Conservation (phyloP, 2,888 invertebrate species). For the Agrochola macilenta region DNA sequence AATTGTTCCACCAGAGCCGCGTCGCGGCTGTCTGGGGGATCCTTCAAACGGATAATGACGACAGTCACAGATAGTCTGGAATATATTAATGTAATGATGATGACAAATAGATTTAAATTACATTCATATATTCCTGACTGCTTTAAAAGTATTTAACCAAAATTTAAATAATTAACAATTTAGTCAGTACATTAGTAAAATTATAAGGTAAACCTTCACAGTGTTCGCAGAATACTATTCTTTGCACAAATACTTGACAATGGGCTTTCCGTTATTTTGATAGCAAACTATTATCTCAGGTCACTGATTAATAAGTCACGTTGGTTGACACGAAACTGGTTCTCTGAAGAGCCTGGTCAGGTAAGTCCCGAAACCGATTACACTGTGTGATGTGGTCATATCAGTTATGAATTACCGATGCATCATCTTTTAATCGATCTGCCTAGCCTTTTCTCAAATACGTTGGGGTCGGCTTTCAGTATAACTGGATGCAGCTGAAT, state of each 20-base stretch:
- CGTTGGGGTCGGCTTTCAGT: neutral
- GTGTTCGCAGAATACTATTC: slow-evolving; percentile 32
- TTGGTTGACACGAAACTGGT: slow-evolving; percentile 13
- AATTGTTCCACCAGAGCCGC: too few species aligned
- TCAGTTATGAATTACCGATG: neutral
- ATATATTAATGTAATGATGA: neutral
- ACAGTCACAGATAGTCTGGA: neutral
- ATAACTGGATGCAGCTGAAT: neutral
- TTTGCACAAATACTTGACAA: slow-evolving; percentile 26
- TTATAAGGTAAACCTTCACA: slow-evolving; percentile 16
- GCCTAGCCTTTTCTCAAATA: neutral
- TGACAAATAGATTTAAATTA: neutral
- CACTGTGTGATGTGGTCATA: neutral
- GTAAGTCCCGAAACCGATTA: slow-evolving; percentile 21
- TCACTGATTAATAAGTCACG: slow-evolving; percentile 43
- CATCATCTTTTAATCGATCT: neutral
- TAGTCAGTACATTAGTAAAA: slow-evolving; percentile 8
- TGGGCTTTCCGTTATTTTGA: slow-evolving; percentile 52
- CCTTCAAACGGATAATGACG: neutral
- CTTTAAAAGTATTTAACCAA: slow-evolving; percentile 7
- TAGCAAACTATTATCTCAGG: slow-evolving; percentile 29
- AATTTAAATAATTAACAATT: slow-evolving; percentile 15
- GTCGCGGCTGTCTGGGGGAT: too few species aligned
- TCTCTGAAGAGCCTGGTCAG: slow-evolving; percentile 41
- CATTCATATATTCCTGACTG: neutral